Evolutionary conservation across 1,140 invertebrate species (phyloP).

Genomic region (Pogonomyrmex barbatus): DNA sequence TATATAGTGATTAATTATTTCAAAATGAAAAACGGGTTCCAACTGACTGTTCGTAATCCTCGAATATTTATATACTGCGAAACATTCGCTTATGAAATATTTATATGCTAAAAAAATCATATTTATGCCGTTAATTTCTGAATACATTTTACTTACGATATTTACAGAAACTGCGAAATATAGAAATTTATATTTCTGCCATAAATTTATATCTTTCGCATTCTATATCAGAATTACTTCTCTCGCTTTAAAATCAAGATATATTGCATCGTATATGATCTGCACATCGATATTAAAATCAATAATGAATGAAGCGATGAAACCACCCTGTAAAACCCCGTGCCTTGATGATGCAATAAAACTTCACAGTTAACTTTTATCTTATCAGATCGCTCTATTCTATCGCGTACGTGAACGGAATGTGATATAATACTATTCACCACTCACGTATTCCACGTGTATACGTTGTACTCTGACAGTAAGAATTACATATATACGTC

Average conservation of each 20-base stretch:
- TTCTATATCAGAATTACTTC: conserved; percentile 58
- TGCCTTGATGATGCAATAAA: conserved; percentile 64
- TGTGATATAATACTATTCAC: conserved; percentile 24
- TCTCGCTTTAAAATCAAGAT: conserved; percentile 12
- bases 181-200: background rate
- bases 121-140: background rate
- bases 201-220: background rate
- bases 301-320: conserved; percentile 44
- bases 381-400: conserved; percentile 67
- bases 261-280: conserved; percentile 23
- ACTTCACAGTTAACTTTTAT: conserved; percentile 68
- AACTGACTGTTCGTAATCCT: background rate
- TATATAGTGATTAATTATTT: conserved; percentile 22
- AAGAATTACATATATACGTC: background rate
- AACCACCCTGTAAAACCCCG: conserved; percentile 30
- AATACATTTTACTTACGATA: background rate
- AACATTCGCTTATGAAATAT: background rate
- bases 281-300: conserved; percentile 42
- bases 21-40: background rate
- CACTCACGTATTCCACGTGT: background rate
- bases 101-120: background rate
- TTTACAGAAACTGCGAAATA: background rate
- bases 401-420: conserved; percentile 62
- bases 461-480: background rate
- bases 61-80: background rate